A percentile compares a stretch with the other conserved stretches of the same genome.
Conservation (phyloP, 2,797 vertebrate genomes). For the Coregonus suidteri region DNA sequence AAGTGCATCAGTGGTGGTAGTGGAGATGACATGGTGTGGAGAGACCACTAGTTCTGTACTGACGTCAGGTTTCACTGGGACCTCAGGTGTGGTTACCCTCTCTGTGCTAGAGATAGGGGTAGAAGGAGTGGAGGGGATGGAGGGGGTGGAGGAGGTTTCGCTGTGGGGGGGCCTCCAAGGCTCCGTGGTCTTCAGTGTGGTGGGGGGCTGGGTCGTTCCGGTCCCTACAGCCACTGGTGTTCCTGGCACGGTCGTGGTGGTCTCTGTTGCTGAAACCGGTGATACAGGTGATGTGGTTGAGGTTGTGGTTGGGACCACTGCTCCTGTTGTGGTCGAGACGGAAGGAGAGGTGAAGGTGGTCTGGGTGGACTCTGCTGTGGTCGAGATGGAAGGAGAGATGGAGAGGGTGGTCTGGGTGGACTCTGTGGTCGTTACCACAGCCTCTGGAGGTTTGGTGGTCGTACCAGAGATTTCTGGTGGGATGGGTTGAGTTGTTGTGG, state of each 20-base stretch:
- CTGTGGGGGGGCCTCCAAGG: slow-evolving; percentile 47
- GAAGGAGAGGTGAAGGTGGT: slow-evolving; percentile 40
- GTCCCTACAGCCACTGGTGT: slow-evolving; percentile 26
- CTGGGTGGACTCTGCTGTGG: slow-evolving; percentile 16
- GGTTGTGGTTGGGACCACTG: slow-evolving; percentile 42
- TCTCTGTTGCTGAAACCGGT: slow-evolving; percentile 37
- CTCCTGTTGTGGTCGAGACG: slow-evolving; percentile 23
- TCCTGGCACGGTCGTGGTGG: slow-evolving; percentile 50
- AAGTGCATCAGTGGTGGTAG: slow-evolving; percentile 43
- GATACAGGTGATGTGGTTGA: slow-evolving; percentile 27
- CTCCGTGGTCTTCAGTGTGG: slow-evolving; percentile 42
- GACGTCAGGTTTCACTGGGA: slow-evolving; percentile 40
- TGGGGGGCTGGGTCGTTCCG: slow-evolving; percentile 14
- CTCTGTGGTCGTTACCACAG: slow-evolving; percentile 19
- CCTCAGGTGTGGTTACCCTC: slow-evolving; percentile 42
- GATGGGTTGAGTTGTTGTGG: slow-evolving; percentile 16
- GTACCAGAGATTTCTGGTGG: slow-evolving; percentile 29
- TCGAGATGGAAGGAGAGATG: slow-evolving; percentile 25
- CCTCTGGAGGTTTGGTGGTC: slow-evolving; percentile 33
- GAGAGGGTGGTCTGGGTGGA: slow-evolving; percentile 24
- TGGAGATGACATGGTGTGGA: slow-evolving; percentile 33
- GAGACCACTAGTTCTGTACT: not conserved
- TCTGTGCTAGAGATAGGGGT: slow-evolving; percentile 54
- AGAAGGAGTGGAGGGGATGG: slow-evolving; percentile 64
- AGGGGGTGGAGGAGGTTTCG: slow-evolving; percentile 57